Conservation (phyloP, 2,113 vertebrate genomes). For the Ictidomys tridecemlineatus region DNA sequence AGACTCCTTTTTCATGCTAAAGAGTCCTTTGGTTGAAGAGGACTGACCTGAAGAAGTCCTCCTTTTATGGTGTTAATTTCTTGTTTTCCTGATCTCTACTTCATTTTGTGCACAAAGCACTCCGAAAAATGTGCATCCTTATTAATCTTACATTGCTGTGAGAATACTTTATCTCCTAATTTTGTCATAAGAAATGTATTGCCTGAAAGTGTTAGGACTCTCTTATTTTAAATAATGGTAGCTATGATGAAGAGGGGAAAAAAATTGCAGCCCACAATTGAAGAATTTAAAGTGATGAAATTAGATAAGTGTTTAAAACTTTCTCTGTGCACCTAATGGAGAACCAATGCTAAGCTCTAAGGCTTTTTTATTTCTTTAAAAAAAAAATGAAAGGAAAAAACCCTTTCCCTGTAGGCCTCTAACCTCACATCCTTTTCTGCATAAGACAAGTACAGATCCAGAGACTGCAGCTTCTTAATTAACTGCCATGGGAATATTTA, state of each 20-base stretch:
- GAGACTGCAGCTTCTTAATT: constrained; percentile 62
- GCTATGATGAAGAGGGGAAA: neutral
- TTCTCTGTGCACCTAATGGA: neutral
- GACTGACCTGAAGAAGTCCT: neutral
- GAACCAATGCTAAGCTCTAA: neutral
- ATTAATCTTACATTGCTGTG: neutral
- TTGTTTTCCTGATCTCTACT: neutral
- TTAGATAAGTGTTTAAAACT: neutral
- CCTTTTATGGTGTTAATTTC: neutral
- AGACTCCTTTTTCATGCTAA: neutral
- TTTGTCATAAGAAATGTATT: constrained; percentile 7
- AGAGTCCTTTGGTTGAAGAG: neutral
- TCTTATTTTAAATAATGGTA: neutral
- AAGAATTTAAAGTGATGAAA: neutral
- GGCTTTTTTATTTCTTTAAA: neutral
- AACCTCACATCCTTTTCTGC: neutral
- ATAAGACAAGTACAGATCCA: neutral
- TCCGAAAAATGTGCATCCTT: neutral
- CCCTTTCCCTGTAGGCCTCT: neutral
- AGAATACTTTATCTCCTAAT: neutral
- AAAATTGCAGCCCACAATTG: neutral
- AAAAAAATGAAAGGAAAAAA: neutral
- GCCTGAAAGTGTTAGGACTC: neutral
- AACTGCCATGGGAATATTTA: constrained; percentile 85
- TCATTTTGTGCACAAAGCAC: neutral